Evolutionary conservation across 2,113 vertebrate species (phyloP), one percentile per base, ranked within the genome.

Genomic region (Pandion haliaetus): DNA sequence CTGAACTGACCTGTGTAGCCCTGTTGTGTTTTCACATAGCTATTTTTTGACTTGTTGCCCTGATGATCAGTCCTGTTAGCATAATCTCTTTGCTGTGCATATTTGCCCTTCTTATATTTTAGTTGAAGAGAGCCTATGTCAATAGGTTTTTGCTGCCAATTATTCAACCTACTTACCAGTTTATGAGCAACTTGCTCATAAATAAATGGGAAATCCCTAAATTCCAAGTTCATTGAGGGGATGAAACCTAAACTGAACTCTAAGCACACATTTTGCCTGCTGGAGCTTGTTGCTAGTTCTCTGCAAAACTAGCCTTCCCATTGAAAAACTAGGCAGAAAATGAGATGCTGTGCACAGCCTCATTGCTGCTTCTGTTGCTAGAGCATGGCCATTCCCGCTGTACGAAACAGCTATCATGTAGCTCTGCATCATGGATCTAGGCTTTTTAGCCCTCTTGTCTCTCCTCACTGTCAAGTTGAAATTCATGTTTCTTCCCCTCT

Each of bases 381-480:
- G 9, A 91, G 8, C 36, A 25, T 19, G 17, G 11, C 14, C 0
- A 2, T 40, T 70, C 45, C 29, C 1, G 1, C 17, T 54, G 3
- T 24, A 29, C 29, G 21, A 44, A 92, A 71, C 4, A 58, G 6
- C 4, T 54, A 13, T 16, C 2, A 0, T 38, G 10, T 36, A 47
- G 28, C 17, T 92, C 50, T 73, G 34, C 17, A 66, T 32, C 10
- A 9, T 5, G 6, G 7, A 34, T 36, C 26, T 8, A 32, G 31
- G 28, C 17, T 42, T 81, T 86, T 76, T 55, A 63, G 13, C 5
- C 13, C 12, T 69, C 32, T 73, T 31, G 28, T 71, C 15, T 40
- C 38, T 78, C 42, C 13, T 74, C 25, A 20, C 26, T 71, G 17
- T 25, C 21, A 54, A 54, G 12, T 14, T 74, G 61, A 71, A 92